Evolutionary conservation across 2,113 vertebrate species (phyloP), one percentile per base, ranked within the genome.

Genomic region (Chitala chitala): DNA sequence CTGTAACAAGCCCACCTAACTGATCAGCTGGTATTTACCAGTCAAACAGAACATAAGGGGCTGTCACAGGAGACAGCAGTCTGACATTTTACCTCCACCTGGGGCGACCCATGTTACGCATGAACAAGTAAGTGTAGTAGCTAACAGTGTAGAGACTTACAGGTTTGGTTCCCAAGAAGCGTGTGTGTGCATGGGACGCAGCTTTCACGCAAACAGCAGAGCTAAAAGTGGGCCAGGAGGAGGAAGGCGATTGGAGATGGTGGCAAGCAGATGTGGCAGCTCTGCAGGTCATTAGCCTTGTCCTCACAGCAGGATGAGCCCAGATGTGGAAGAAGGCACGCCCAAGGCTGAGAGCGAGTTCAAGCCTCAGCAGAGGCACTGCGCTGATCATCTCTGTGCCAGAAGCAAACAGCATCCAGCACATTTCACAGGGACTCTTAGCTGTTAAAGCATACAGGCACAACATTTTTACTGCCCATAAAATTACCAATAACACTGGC

Each of bases 161-260:
- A 75, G 77, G 77, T 54, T 83, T 80, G 69, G 76, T 71, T 51
- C 79, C 76, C 74, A 84, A 65, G 71, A 75, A 59, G 65, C 80
- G 78, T 15, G 46, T 53, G 38, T 77, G 10, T 68, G 12, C 0
- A 12, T n/a, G 15, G 13, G 20, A 8, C 2, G 3, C 20, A 6
- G 17, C 13, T 0, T n/a, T 20, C 6, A 5, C 17, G 29, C 17
- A 33, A 2, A 7, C 59, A 22, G 31, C 17, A 9, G 31, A 15
- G 59, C 33, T 63, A 33, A 17, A 38, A 33, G 26, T 20, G 31
- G 17, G 56, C 20, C 12, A 7, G 36, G 26, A 29, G 31, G 20
- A 36, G 24, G 17, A 55, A 69, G 54, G 51, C 31, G 24, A 58
- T 36, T 31, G n/a, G 38, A 42, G 15, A 10, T 73, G 73, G 55